phyloP scores from a whole-genome alignment of 2,113 vertebrate species.

The Trematomus loennbergii region DNA sequence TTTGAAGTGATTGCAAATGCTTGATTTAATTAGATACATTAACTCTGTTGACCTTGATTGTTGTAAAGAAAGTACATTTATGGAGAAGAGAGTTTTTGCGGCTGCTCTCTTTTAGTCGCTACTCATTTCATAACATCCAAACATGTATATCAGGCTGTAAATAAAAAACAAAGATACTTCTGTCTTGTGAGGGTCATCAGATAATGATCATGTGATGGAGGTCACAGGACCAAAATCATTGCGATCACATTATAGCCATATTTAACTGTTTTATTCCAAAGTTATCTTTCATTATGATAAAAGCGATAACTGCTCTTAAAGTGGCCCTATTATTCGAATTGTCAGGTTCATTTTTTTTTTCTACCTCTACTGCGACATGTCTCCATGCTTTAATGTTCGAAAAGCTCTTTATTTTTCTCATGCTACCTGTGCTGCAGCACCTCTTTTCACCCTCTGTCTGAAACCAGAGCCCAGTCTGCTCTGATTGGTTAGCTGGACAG shows the following conservation, averaged over 20 bases:
- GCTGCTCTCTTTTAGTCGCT: constrained; percentile 1
- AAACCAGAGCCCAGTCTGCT: too few relatives aligned
- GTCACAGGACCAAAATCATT: constrained; percentile 57
- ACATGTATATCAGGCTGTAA: constrained; percentile 14
- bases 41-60: background rate
- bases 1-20: background rate
- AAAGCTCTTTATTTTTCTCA: too few relatives aligned
- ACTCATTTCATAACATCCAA: background rate
- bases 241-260: constrained; percentile 64
- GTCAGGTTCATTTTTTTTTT: too few relatives aligned
- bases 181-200: constrained; percentile 58
- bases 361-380: too few relatives aligned
- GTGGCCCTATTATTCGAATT: too few relatives aligned
- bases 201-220: constrained; percentile 61
- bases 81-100: background rate
- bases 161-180: constrained; percentile 47
- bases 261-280: constrained; percentile 58
- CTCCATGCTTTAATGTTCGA: too few relatives aligned
- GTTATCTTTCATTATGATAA: constrained; percentile 52
- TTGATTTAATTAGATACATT: background rate
- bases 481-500: too few relatives aligned
- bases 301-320: constrained; percentile 21
- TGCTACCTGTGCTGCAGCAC: too few relatives aligned
- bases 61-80: too few relatives aligned
- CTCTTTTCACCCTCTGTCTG: too few relatives aligned